Evolutionary conservation across 2,113 vertebrate species (phyloP), one percentile per base, ranked within the genome.

Genomic region (Burhinus bistriatus): DNA sequence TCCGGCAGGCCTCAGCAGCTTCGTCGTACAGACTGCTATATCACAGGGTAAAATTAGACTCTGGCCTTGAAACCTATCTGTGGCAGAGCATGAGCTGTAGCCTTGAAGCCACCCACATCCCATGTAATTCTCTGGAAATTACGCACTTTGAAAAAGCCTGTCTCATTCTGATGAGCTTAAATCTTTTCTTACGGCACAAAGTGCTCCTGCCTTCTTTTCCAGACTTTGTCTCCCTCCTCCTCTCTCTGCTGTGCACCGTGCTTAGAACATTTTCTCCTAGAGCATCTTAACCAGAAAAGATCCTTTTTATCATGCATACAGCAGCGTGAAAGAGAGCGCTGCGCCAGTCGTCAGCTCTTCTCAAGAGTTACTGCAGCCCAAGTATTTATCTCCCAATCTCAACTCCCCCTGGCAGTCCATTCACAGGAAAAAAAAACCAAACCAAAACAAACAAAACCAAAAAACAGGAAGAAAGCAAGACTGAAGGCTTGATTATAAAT

Each of bases 1-100:
- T 77, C 77, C 54, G 69, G 54, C 57, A 4, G n/a, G 80, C 49
- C 64, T 70, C 84, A 57, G 91, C 87, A 78, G 81, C 85, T 80
- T 61, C 36, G 2, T 38, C 27, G 27, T 18, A 77, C 69, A 75
- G 51, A 15, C 54, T 22, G 80, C 91, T 72, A 49, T 52, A 91
- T 72, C 78, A 91, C 85, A 61, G 62, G 84, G 88, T 91, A 87
- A 96, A 93, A 96, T 94, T 85, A 93, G 92, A 78, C 21, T 90
- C 81, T 82, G 82, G 72, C 87, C 84, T 89, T 96, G 95, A 94
- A 91, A 83, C 44, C 77, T 81, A 26, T 23, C 93, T 77, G 81
- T 81, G 90, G 70, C 36, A 70, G 58, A 91, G 80, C 55, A 45
- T 82, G 57, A 93, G 87, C 73, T 84, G 58, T 17, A 93, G 85